Base-by-base conservation (phyloP, 37 sponge, comb jelly and placozoan genomes). In the Hormiphora californensis region DNA sequence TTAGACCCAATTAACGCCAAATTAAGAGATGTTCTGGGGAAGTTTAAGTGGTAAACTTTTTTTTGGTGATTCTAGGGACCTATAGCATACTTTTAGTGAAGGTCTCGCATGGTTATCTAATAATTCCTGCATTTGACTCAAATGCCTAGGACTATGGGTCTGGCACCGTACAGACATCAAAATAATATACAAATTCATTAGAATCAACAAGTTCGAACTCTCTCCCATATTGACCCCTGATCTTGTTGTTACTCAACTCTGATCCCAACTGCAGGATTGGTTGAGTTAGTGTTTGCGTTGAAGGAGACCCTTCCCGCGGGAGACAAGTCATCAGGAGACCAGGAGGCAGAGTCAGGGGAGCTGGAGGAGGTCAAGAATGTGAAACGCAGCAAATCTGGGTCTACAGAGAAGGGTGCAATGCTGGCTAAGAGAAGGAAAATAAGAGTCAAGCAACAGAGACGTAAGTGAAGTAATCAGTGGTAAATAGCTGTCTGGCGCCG, bases 281-380 rank as follows among this genome's bases (percentile, higher is more conserved):
- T 65, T 15, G 67, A 65, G 37, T 65, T 65, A 32, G 67, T 65
- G 37, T 65, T 65, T 34, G 67, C 67, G 1, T 39, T 65, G 37
- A 35, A 38, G 35, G 67, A 65, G 37, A 33, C 35, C 5, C 11
- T 65, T 39, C 36, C 67, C 37, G 67, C 32, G 37, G 32, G 38
- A 8, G 38, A 35, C 37, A 65, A 65, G 35, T 4, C 67, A 17
- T 35, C 32, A 17, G 19, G 4, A 3, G 67, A 38, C 12, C 36
- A 35, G 19, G 67, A 34, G 32, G 67, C 32, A 5, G 67, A 65
- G 67, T 15, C 19, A 1, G 27, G n/a, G 23, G 67, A 34, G 37
- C 11, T 39, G 3, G 67, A 65, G 67, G 67, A 65, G 17, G 35
- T 39, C 28, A 65, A 65, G 37, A 65, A 38, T 33, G 67, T 65